Conservation (phyloP, 2,888 invertebrate genomes). For the Mesodorylaimus sp. region DNA sequence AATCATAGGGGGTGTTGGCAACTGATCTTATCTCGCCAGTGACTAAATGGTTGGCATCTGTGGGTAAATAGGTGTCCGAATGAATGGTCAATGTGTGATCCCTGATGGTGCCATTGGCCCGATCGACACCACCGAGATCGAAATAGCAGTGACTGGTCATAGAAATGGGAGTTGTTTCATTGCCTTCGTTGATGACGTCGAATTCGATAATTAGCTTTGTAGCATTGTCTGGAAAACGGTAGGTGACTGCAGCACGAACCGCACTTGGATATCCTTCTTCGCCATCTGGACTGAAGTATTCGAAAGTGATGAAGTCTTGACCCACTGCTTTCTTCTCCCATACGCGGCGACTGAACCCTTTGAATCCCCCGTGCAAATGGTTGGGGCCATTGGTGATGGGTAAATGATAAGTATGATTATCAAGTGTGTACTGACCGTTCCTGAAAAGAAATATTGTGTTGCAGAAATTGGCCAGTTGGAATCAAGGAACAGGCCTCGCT, state of each 20-base stretch:
- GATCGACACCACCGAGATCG: constrained; percentile 72
- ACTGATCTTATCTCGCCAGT: constrained; percentile 52
- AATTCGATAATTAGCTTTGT: too few species aligned
- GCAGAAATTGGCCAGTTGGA: too few species aligned
- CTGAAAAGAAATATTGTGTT: too few species aligned
- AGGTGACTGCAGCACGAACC: constrained; percentile 49
- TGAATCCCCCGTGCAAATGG: constrained; percentile 62
- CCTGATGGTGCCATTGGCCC: constrained; percentile 9
- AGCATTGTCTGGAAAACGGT: constrained; percentile 50
- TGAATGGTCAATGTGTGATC: constrained; percentile 15
- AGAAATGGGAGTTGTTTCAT: constrained; percentile 59
- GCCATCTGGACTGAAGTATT: constrained; percentile 53
- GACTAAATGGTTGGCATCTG: constrained; percentile 16
- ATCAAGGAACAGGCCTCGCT: too few species aligned
- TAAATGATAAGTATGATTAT: constrained; percentile 49
- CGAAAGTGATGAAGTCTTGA: constrained; percentile 33
- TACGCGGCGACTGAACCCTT: constrained; percentile 45
- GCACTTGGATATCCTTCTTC: constrained; percentile 78
- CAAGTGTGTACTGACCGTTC: constrained; percentile 49
- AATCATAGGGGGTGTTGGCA: constrained; percentile 51
- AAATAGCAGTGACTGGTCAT: constrained; percentile 74
- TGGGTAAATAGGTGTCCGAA: constrained; percentile 24
- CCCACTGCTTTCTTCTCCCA: neutral
- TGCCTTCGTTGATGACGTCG: constrained; percentile 54
- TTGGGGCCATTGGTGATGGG: constrained; percentile 49